Conservation (phyloP, 2,113 vertebrate species). For the Phycodurus eques region DNA sequence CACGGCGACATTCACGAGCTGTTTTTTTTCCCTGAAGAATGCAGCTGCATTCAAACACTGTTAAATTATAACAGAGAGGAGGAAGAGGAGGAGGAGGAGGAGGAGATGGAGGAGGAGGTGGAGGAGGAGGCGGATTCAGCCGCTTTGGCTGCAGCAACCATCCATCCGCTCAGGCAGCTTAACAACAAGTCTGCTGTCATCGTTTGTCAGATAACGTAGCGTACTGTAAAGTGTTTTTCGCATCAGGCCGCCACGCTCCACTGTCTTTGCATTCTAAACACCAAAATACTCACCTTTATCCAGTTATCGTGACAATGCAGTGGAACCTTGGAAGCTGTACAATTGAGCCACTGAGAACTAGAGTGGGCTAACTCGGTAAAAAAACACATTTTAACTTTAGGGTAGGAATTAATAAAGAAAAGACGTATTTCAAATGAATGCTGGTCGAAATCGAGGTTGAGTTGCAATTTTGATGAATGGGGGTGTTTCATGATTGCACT, state of each 20-base stretch:
- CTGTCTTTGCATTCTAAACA: not conserved
- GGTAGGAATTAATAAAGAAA: not conserved
- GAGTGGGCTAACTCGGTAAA: not conserved
- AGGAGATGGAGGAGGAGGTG: not conserved
- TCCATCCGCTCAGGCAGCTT: not conserved
- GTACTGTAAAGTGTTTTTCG: not conserved
- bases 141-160: not conserved
- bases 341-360: not conserved
- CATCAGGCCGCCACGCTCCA: not conserved
- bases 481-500: too few species aligned
- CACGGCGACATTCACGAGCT: not conserved
- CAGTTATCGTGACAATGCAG: not conserved
- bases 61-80: not conserved
- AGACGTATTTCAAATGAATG: too few species aligned
- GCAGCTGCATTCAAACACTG: not conserved
- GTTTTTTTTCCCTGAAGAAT: not conserved
- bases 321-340: not conserved
- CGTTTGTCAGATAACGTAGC: conserved; percentile 1
- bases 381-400: not conserved
- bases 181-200: conserved; percentile 1
- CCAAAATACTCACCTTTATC: not conserved
- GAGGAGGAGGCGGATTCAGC: not conserved
- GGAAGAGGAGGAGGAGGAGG: not conserved
- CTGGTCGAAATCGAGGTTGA: too few species aligned
- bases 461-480: too few species aligned